A percentile compares a stretch with the other conserved stretches of the same genome.
These are phyloP conservation scores for Enteromius viviparus DNA, from an alignment of 2,797 vertebrate species.

Conservation along the genomic window DNA sequence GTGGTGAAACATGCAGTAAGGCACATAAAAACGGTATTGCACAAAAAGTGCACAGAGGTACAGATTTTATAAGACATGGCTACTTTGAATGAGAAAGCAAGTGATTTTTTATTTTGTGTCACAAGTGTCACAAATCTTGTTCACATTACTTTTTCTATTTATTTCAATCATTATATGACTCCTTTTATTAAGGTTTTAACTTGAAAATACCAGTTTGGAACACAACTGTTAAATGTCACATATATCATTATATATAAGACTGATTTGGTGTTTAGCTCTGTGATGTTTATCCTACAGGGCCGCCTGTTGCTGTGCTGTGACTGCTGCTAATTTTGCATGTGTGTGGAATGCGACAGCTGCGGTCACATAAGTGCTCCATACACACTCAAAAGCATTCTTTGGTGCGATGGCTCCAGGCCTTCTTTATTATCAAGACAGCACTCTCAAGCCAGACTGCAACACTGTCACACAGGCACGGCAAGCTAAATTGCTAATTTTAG, in stretches of 20 bases:
- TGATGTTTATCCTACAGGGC: conserved; percentile 4
- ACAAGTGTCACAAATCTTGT: not conserved
- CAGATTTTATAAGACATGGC: too few species aligned
- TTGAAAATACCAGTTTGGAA: not conserved
- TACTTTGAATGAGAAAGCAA: not conserved
- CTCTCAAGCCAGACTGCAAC: not conserved
- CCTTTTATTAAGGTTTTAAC: not conserved
- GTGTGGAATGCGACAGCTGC: conserved; percentile 53
- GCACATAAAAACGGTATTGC: too few species aligned
- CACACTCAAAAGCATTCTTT: conserved; percentile 41
- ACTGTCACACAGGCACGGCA: not conserved
- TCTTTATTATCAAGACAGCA: conserved; percentile 15
- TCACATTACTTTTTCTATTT: not conserved
- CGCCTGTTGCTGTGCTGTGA: conserved; percentile 11
- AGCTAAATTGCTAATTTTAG: not conserved
- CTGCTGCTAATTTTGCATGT: conserved; percentile 42
- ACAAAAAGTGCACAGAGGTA: too few species aligned
- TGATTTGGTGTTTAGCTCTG: not conserved
- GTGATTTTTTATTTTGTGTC: too few species aligned
- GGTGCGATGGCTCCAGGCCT: conserved; percentile 25
- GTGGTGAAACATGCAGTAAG: too few species aligned
- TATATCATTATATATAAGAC: conserved; percentile 16
- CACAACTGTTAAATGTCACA: not conserved
- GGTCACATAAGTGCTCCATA: conserved; percentile 25
- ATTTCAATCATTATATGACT: not conserved